Conservation (phyloP, 1,140 invertebrate genomes). For the Helicoverpa zea region DNA sequence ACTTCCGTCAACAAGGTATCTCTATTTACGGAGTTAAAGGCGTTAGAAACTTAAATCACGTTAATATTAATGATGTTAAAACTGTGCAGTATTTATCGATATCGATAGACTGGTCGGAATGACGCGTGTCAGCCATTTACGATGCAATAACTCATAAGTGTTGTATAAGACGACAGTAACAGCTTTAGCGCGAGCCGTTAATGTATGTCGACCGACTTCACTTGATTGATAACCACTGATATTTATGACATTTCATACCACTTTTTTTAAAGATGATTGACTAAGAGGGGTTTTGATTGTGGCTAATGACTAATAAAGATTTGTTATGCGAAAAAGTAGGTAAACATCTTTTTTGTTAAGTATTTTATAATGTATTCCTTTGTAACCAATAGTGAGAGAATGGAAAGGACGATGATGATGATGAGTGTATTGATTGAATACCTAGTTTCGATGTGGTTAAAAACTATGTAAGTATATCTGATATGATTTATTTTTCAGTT, state of each 20-base stretch:
- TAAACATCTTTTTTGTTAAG: not conserved
- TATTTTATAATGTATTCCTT: no score
- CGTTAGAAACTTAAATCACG: constrained; percentile 1
- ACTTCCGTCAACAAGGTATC: no score
- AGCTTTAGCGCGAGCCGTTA: constrained; percentile 69
- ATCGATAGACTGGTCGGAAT: constrained; percentile 59
- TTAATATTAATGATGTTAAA: constrained; percentile 4
- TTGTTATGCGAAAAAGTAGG: not conserved
- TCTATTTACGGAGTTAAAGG: no score
- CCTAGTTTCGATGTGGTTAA: not conserved
- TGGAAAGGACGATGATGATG: no score
- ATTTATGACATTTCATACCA: constrained; percentile 16
- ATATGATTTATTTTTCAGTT: no score
- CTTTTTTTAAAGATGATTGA: constrained; percentile 15
- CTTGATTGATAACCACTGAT: constrained; percentile 38
- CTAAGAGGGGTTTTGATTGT: not conserved
- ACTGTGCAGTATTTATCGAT: constrained; percentile 61
- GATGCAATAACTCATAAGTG: constrained; percentile 73
- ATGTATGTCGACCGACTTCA: constrained; percentile 70
- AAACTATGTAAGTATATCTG: not conserved
- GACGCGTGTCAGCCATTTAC: constrained; percentile 68
- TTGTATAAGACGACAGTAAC: constrained; percentile 73
- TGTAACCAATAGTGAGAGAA: no score
- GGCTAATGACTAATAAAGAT: constrained; percentile 11
- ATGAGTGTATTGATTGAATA: no score